Conservation (phyloP, 2,888 invertebrate genomes). For the Noctua janthina region DNA sequence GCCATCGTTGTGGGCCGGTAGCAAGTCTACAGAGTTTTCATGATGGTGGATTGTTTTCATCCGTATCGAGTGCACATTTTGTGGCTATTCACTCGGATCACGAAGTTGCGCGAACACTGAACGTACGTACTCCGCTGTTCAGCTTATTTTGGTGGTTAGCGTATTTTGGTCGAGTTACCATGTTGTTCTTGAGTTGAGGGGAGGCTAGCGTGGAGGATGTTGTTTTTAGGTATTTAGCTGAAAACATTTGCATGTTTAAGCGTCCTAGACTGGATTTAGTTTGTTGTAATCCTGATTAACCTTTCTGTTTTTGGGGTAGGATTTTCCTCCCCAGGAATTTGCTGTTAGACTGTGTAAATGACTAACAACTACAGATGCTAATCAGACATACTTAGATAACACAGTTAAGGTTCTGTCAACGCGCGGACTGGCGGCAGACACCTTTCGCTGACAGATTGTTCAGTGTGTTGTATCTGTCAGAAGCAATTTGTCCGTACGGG, state of each 20-base stretch:
- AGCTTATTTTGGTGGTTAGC: slow-evolving; percentile 41
- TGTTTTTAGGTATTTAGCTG: slow-evolving; percentile 39
- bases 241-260: slow-evolving; percentile 38
- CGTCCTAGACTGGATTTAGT: slow-evolving; percentile 12
- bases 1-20: slow-evolving; percentile 9
- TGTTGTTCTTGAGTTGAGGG: slow-evolving; percentile 50
- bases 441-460: neutral
- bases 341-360: neutral
- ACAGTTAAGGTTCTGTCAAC: neutral
- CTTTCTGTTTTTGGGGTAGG: neutral
- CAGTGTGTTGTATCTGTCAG: neutral
- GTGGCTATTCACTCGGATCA: slow-evolving; percentile 56
- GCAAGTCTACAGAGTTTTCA: slow-evolving; percentile 65
- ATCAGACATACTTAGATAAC: neutral
- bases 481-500: neutral
- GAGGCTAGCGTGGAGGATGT: slow-evolving; percentile 17
- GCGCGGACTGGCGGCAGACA: neutral
- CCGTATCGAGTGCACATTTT: slow-evolving; percentile 64
- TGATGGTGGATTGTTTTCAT: slow-evolving; percentile 69
- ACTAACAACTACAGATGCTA: neutral
- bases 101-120: slow-evolving; percentile 44
- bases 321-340: neutral
- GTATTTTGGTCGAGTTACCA: slow-evolving; percentile 41
- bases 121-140: slow-evolving; percentile 20
- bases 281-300: slow-evolving; percentile 25